A percentile compares a stretch with the other conserved stretches of the same genome.
phyloP scores from a whole-genome alignment of 1,140 invertebrate species.

The Listronotus bonariensis region DNA sequence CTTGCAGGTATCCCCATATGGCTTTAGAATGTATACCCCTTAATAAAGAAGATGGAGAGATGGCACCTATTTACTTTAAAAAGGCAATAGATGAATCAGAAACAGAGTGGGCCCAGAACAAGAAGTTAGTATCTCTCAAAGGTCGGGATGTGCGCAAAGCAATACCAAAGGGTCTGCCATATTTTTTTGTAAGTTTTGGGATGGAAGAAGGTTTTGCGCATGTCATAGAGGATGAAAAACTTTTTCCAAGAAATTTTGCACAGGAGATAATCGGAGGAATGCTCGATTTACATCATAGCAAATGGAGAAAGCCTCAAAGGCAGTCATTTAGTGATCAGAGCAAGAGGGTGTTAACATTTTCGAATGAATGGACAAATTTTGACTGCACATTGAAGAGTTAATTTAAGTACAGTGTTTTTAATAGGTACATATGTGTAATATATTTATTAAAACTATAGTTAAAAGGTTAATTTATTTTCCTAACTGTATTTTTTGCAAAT shows the following conservation, averaged over 20 bases:
- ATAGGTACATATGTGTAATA: too few relatives aligned
- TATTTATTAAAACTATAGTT: too few relatives aligned
- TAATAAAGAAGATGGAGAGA: slow-evolving; percentile 76
- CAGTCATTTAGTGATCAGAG: slow-evolving; percentile 74
- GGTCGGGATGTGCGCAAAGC: slow-evolving; percentile 75
- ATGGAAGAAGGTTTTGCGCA: slow-evolving; percentile 90
- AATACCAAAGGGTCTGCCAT: slow-evolving; percentile 92
- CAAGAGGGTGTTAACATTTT: slow-evolving; percentile 70
- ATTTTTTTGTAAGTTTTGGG: slow-evolving; percentile 94
- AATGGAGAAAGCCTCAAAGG: slow-evolving; percentile 81
- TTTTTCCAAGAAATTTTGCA: slow-evolving; percentile 90
- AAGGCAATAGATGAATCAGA: slow-evolving; percentile 96
- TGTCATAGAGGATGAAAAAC: slow-evolving; percentile 91
- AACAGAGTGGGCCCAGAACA: slow-evolving; percentile 92
- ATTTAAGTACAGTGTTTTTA: neutral
- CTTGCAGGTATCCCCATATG: slow-evolving; percentile 76
- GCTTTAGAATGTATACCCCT: slow-evolving; percentile 87
- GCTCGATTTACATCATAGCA: slow-evolving; percentile 81
- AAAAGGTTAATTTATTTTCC: too few relatives aligned
- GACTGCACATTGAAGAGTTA: slow-evolving; percentile 28
- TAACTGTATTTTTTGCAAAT: too few relatives aligned
- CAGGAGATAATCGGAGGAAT: slow-evolving; percentile 95
- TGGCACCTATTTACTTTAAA: slow-evolving; percentile 96
- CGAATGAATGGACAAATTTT: slow-evolving; percentile 63
- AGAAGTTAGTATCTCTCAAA: slow-evolving; percentile 87